Base-by-base conservation (phyloP, 2,797 vertebrate genomes). In the Cynopterus sphinx region DNA sequence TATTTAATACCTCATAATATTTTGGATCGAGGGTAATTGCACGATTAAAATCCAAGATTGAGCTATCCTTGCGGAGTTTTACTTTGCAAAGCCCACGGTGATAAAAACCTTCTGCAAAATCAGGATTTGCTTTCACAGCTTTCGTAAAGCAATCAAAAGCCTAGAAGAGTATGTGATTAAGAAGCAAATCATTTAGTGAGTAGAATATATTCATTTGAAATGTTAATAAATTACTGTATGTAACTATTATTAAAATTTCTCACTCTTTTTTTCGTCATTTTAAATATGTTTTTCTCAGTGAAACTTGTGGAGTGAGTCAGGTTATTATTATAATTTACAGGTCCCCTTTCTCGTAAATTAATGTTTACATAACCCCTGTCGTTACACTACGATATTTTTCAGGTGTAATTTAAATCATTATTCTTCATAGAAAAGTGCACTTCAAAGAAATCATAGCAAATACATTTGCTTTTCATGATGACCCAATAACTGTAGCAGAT, bases 21-120 rank as follows among this genome's bases (percentile, higher is more conserved):
- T 97, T 96, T 41, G 99, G 98, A 94, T 98, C 95, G 93, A 99
- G 93, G 51, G 94, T 95, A 93, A 99, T 98, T 6, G 98, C 98
- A 97, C 26, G 97, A 95, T 98, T 99, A 86, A 99, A 99, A 97
- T 99, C 99, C 95, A 96, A 86, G 78, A 99, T 96, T 22, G 98
- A 97, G 22, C 83, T 97, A 36, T 97, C 94, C 93, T 98, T 98
- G 9, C 96, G 81, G 16, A 99, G 98, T 68, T 97, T 98, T 93
- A 98, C 96, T 90, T 98, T 98, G 96, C 99, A 99, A 71, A 99
- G 96, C 7, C 99, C 99, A 91, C 99, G 97, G 28, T 99, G 98
- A 97, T 98, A 98, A 98, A 98, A 99, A 31, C 98, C 98, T 81
- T 99, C 98, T 61, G 98, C 97, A 63, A 98, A 98, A 73, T 95